Evolutionary conservation across 2,888 invertebrate species (phyloP).

Genomic region (Uloborus plumipes): DNA sequence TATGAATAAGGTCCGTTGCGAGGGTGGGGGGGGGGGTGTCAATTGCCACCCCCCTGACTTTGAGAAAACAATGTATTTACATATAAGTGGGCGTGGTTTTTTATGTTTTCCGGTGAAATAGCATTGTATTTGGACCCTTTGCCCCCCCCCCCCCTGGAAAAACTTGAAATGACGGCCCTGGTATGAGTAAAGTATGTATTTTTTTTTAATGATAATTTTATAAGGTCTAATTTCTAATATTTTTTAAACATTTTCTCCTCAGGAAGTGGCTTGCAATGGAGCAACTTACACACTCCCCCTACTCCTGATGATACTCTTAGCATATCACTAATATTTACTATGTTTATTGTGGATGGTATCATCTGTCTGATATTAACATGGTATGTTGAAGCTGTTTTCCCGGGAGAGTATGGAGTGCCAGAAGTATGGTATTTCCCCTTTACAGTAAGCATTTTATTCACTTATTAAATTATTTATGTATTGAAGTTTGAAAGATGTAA

Average conservation of each 20-base stretch:
- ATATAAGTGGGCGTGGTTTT: too few species aligned
- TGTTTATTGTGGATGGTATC: slow-evolving; percentile 72
- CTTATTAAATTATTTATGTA: background rate
- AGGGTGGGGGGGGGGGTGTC: too few species aligned
- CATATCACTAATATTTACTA: slow-evolving; percentile 65
- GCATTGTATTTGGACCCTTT: too few species aligned
- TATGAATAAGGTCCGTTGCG: too few species aligned
- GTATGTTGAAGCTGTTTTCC: slow-evolving; percentile 77
- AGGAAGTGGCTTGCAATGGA: slow-evolving; percentile 71
- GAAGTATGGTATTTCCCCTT: slow-evolving; percentile 77
- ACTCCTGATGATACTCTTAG: slow-evolving; percentile 69
- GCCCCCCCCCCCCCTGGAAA: too few species aligned
- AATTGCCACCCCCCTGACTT: too few species aligned
- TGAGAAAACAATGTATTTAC: too few species aligned
- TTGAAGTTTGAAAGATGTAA: background rate
- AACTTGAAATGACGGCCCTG: too few species aligned
- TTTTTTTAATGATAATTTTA: too few species aligned
- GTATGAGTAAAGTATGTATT: too few species aligned
- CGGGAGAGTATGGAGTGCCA: slow-evolving; percentile 76
- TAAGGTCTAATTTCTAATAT: too few species aligned
- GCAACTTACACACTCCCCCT: slow-evolving; percentile 69
- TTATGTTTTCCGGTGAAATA: too few species aligned
- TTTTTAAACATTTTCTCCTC: slow-evolving; percentile 17
- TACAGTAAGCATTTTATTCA: slow-evolving; percentile 35
- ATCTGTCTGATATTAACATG: slow-evolving; percentile 75